phyloP scores from a whole-genome alignment of 2,113 vertebrate genomes.

The Piliocolobus tephrosceles region DNA sequence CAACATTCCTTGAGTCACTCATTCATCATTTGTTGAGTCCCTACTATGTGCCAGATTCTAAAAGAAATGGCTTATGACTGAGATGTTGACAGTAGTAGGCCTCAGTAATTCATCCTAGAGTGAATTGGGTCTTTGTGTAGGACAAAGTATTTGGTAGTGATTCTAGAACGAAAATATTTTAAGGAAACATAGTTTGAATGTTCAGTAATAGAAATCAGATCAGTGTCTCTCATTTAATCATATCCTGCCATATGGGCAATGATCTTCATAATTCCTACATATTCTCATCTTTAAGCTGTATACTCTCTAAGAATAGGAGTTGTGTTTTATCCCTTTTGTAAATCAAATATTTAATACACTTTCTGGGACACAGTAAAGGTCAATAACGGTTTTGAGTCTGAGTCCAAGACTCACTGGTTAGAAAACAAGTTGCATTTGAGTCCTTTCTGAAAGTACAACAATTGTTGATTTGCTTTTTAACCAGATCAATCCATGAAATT shows the following conservation, averaged over 20 bases:
- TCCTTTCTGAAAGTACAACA: background rate
- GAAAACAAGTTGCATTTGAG: background rate
- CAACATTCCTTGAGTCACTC: background rate
- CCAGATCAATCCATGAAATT: background rate
- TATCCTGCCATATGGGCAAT: background rate
- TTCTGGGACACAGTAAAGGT: background rate
- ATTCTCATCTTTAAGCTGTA: background rate
- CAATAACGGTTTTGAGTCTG: background rate
- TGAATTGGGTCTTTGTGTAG: background rate
- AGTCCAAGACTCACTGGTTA: background rate
- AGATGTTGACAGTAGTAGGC: background rate
- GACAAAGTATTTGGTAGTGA: background rate
- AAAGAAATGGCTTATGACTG: background rate
- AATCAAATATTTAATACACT: background rate
- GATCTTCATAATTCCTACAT: background rate
- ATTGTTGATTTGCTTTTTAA: background rate
- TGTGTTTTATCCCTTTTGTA: background rate
- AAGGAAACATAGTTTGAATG: background rate
- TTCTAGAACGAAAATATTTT: slow-evolving; percentile 29
- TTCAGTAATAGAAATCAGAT: slow-evolving; percentile 3
- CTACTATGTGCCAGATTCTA: background rate
- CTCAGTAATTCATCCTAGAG: background rate
- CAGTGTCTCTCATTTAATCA: background rate
- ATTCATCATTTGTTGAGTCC: background rate
- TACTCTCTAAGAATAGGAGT: background rate